Base-by-base conservation (phyloP, 2,797 vertebrate species). In the Gallirallus australis region DNA sequence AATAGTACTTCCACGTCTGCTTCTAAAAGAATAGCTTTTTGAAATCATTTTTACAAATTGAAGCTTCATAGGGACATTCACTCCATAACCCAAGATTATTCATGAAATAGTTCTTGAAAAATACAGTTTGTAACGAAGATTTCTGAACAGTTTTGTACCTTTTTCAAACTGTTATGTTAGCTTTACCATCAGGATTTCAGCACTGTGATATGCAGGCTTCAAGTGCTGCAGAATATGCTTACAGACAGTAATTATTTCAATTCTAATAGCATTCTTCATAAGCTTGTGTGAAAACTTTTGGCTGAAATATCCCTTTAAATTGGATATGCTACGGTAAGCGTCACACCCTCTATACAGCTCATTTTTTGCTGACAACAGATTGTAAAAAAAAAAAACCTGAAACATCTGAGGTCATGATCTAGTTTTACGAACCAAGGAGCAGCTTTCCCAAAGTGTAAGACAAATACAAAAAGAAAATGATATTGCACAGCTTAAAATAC, bases 401-500 rank as follows among this genome's bases (percentile, higher is more conserved):
- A 91, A 82, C 63, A 82, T 73, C 52, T 71, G 81, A 96, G 92
- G 79, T 87, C 83, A 84, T 88, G 85, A 92, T 75, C 81, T 88
- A 57, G 77, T 95, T 96, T 95, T 93, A 94, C 53, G 59, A 95
- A 97, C 79, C 60, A 7, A 94, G 95, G 52, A 97, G 96, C 97
- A 97, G 96, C 97, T 96, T 96, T 95, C 48, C 66, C 87, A 86
- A 96, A 92, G 64, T 93, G 93, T 95, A 96, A 95, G 94, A 97
- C 96, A 97, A 94, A 93, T 93, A 96, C 82, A 94, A 92, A 95
- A 94, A 94, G 13, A 50, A 91, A 95, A 42, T 42, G 9, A 47
- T 96, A 97, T 97, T 97, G 96, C 97, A 97, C 97, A 92, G 89
- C 68, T 91, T 96, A 94, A 91, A 96, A 93, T 91, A 95, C 90